phyloP scores from a whole-genome alignment of 2,888 invertebrate species.

The Hirtodrosophila trivittata region DNA sequence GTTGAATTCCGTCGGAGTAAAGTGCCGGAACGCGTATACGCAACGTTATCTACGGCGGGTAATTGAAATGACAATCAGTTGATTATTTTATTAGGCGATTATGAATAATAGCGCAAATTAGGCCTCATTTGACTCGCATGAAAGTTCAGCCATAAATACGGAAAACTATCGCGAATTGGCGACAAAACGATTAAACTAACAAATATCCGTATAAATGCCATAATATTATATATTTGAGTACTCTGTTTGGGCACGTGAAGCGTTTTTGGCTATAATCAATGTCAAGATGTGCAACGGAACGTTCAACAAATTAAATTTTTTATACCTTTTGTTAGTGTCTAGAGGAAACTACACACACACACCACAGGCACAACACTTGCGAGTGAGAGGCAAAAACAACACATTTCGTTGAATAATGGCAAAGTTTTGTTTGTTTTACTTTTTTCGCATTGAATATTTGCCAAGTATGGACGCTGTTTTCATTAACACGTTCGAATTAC shows the following conservation, averaged over 20 bases:
- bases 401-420: not conserved
- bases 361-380: not conserved
- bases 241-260: conserved; percentile 7
- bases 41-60: conserved; percentile 51
- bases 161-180: too few relatives aligned
- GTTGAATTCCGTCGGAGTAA: conserved; percentile 2
- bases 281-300: conserved; percentile 23
- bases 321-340: not conserved
- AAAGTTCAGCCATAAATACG: too few relatives aligned
- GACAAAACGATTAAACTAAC: too few relatives aligned
- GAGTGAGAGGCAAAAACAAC: not conserved
- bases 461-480: conserved; percentile 30
- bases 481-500: conserved; percentile 26
- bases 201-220: too few relatives aligned
- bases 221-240: too few relatives aligned
- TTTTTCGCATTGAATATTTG: conserved; percentile 23
- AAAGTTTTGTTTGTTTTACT: not conserved
- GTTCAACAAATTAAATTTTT: conserved; percentile 11
- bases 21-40: conserved; percentile 30
- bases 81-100: conserved; percentile 62
- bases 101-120: conserved; percentile 57
- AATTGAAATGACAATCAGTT: conserved; percentile 60
- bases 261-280: conserved; percentile 19
- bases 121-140: conserved; percentile 4
- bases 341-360: conserved; percentile 3